These are phyloP conservation scores for Helobdella robusta DNA, from an alignment of 2,888 invertebrate genomes.

Conservation along the genomic window DNA sequence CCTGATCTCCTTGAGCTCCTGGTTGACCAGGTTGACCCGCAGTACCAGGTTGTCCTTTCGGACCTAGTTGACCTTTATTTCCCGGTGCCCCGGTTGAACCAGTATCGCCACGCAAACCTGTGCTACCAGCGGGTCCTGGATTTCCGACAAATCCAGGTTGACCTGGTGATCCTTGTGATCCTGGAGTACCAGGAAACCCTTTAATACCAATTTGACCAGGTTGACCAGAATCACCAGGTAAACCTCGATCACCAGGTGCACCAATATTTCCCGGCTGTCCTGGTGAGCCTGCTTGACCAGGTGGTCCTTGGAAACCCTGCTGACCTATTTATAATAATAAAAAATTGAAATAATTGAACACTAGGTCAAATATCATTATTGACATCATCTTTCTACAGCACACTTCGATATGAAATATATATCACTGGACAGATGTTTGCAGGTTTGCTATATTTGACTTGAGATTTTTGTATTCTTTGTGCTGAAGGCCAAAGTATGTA, in stretches of 20 bases:
- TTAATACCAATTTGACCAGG: slow-evolving; percentile 38
- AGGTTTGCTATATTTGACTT: too few relatives aligned
- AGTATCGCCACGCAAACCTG: slow-evolving; percentile 18
- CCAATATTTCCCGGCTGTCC: slow-evolving; percentile 30
- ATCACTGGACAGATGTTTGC: too few relatives aligned
- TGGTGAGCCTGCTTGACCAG: slow-evolving; percentile 24
- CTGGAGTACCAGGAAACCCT: not conserved
- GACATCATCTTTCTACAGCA: too few relatives aligned
- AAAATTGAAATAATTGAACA: too few relatives aligned
- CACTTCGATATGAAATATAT: too few relatives aligned
- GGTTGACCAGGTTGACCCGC: slow-evolving; percentile 18
- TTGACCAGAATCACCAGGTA: slow-evolving; percentile 29
- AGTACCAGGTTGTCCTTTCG: slow-evolving; percentile 10
- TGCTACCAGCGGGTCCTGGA: slow-evolving; percentile 29
- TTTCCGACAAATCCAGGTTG: slow-evolving; percentile 9
- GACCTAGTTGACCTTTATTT: slow-evolving; percentile 22
- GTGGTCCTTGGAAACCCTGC: slow-evolving; percentile 20
- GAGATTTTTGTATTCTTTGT: too few relatives aligned
- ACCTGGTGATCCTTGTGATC: not conserved
- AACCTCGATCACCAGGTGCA: slow-evolving; percentile 26
- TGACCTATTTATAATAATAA: too few relatives aligned
- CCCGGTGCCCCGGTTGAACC: slow-evolving; percentile 22
- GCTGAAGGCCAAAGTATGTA: too few relatives aligned
- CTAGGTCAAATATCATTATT: too few relatives aligned
- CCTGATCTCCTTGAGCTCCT: slow-evolving; percentile 23